A percentile compares a stretch with the other conserved stretches of the same genome.
phyloP scores from a whole-genome alignment of 2,797 vertebrate species.

The Microctenopoma lineatum region DNA sequence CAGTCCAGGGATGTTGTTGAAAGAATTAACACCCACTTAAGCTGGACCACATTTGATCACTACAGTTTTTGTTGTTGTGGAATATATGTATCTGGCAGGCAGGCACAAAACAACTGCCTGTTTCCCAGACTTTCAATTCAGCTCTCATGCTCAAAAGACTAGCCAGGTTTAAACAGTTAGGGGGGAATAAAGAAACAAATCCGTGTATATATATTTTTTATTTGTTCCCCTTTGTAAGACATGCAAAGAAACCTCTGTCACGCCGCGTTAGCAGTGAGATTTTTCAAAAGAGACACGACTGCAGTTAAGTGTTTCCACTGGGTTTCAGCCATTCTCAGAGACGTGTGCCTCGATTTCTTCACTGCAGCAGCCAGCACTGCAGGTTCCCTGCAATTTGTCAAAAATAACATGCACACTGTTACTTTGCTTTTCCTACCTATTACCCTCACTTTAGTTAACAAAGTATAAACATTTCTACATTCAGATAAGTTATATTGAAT shows the following conservation, averaged over 20 bases:
- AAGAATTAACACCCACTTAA: constrained; percentile 43
- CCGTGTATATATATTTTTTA: constrained; percentile 10
- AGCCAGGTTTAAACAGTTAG: constrained; percentile 18
- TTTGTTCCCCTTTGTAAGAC: constrained; percentile 29
- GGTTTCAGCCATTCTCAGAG: constrained; percentile 60
- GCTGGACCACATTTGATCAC: too few relatives aligned
- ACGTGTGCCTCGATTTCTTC: constrained; percentile 50
- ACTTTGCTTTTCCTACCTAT: constrained; percentile 14
- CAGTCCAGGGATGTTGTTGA: constrained; percentile 33
- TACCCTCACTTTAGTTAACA: background rate
- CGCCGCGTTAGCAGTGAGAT: constrained; percentile 34
- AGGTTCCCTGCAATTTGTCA: constrained; percentile 44
- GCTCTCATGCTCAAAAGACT: constrained; percentile 9
- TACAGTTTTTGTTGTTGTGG: constrained; percentile 28
- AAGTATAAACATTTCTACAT: constrained; percentile 8
- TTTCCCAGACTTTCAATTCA: constrained; percentile 14
- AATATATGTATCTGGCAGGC: constrained; percentile 21
- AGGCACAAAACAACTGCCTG: constrained; percentile 10
- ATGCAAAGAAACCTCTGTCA: constrained; percentile 34
- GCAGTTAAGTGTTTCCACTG: constrained; percentile 62
- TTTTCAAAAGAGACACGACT: constrained; percentile 52
- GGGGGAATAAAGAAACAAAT: background rate
- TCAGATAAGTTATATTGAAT: background rate
- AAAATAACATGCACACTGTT: constrained; percentile 20
- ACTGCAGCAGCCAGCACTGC: constrained; percentile 54